These are phyloP conservation scores for Melipona beecheii DNA, from an alignment of 2,888 invertebrate genomes.

Conservation along the genomic window DNA sequence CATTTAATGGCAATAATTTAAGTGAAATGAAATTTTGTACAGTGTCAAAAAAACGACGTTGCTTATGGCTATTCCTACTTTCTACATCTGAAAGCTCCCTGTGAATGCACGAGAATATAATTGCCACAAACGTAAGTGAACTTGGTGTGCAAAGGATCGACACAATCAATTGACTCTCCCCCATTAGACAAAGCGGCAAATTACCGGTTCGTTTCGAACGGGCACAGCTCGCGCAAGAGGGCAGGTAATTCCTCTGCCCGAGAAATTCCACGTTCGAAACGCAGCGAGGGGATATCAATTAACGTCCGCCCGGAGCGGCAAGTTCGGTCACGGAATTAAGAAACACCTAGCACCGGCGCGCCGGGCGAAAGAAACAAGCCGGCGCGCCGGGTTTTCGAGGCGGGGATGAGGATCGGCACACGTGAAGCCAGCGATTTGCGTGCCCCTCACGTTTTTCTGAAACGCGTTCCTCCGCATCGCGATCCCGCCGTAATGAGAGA, in stretches of 20 bases:
- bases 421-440: conserved; percentile 78
- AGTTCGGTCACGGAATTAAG: conserved; percentile 55
- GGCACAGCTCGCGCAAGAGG: neutral
- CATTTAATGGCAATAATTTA: too few relatives aligned
- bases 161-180: neutral
- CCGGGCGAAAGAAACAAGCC: conserved; percentile 11
- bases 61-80: too few relatives aligned
- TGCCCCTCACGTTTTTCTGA: conserved; percentile 80
- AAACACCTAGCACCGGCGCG: conserved; percentile 32
- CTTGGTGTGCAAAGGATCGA: too few relatives aligned
- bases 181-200: neutral
- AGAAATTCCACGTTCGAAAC: conserved; percentile 13
- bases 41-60: too few relatives aligned
- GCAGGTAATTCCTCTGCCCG: neutral
- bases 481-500: conserved; percentile 80
- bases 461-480: conserved; percentile 75
- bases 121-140: too few relatives aligned
- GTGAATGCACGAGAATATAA: too few relatives aligned
- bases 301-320: conserved; percentile 20
- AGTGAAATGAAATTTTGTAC: too few relatives aligned
- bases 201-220: neutral
- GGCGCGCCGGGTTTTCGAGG: neutral
- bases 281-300: conserved; percentile 45
- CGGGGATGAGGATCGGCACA: conserved; percentile 16
- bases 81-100: too few relatives aligned